Base-by-base conservation (phyloP, 2,113 vertebrate genomes). In the Promerops cafer region DNA sequence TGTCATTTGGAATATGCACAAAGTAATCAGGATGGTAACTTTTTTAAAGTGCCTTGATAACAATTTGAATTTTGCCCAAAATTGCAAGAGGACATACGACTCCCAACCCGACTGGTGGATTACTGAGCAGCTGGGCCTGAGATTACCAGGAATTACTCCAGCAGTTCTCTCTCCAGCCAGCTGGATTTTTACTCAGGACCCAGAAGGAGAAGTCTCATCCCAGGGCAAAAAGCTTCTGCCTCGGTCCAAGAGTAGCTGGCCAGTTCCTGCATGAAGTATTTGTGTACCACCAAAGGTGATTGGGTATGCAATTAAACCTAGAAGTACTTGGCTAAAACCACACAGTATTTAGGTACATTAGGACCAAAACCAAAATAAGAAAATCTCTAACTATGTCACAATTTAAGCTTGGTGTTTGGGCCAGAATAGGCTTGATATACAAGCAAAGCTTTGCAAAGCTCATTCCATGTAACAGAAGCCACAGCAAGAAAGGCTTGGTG, bases 61-160 rank as follows among this genome's bases (percentile, higher is more conserved):
- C 42, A 61, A 90, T 47, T 96, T 89, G 83, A 84, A 94, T 90
- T 96, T 93, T 87, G 57, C 87, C 59, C 65, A 89, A 76, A 96
- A 94, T 35, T 2, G 0, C 80, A 93, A 68, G 80, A 90, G 68
- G 69, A 93, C 19, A 21, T 47, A n/a, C 35, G 72, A 66, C 35
- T 71, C 71, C 60, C n/a, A 89, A 10, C 4, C 64, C 69, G 78
- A 35, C 28, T 75, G n/a, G 26, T 71, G 37, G 86, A 90, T 90
- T 90, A 90, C 64, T 39, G 52, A 94, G 63, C 94, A 96, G 92
- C 86, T 97, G 94, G 44, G 53, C 21, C 69, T 37, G 49, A 90
- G 76, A 95, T 60, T 60, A 94, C 7, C 76, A 93, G 90, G 60
- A 96, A 87, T 75, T 83, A 75, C 44, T 93, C 64, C 88, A 90